phyloP scores from a whole-genome alignment of 2,113 vertebrate genomes.

The Raja brachyura region DNA sequence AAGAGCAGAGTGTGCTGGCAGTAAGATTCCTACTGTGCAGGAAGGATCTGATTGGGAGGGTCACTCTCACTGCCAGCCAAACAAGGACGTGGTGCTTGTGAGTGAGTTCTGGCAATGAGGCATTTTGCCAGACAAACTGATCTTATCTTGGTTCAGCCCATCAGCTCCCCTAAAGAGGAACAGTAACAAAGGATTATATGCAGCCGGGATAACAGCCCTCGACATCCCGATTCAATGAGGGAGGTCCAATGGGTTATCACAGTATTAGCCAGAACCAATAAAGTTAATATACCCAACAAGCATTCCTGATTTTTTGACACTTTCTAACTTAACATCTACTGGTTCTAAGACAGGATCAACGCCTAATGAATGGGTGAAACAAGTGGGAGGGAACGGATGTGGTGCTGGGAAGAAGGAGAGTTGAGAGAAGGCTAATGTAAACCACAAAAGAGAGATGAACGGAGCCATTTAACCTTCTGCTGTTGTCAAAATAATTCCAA shows the following conservation, averaged over 20 bases:
- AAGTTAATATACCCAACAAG: not conserved
- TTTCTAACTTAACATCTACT: not conserved
- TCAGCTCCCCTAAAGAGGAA: not conserved
- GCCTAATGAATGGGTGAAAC: not conserved
- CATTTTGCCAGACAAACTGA: no score
- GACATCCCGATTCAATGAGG: not conserved
- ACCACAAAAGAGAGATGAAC: not conserved
- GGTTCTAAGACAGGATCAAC: not conserved
- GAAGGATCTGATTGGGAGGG: no score
- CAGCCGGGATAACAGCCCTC: not conserved
- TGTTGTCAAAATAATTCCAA: not conserved
- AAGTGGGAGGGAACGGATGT: not conserved
- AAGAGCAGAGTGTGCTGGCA: no score
- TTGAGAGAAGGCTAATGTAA: not conserved
- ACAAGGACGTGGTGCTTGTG: no score
- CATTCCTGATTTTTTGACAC: not conserved
- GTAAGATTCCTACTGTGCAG: no score
- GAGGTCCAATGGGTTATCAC: no score
- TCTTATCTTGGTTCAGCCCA: no score
- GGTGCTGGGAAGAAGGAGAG: not conserved
- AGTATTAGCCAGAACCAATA: not conserved
- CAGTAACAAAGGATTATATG: not conserved
- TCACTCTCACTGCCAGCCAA: no score
- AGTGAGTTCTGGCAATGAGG: no score
- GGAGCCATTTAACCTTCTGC: not conserved